phyloP scores from a whole-genome alignment of 1,140 invertebrate genomes.

The Bombyx mandarina region DNA sequence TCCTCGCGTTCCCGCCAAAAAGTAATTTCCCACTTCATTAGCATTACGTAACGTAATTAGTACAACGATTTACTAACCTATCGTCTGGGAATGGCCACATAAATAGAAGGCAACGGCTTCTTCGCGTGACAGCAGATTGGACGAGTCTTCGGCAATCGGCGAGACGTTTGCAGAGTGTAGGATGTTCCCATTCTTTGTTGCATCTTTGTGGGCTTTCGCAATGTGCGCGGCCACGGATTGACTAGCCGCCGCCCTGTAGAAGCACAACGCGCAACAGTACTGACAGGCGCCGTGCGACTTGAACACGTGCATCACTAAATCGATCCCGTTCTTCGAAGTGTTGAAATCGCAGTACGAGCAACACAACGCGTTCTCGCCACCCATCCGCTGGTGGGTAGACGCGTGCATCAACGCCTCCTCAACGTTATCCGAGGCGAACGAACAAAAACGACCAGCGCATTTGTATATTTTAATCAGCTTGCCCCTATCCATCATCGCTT shows the following conservation, averaged over 20 bases:
- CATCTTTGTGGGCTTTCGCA: conserved; percentile 21
- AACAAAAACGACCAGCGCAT: conserved; percentile 55
- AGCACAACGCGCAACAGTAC: conserved; percentile 43
- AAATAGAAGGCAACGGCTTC: conserved; percentile 40
- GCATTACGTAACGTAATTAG: too few species aligned
- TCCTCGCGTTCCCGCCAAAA: too few species aligned
- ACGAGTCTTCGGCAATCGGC: conserved; percentile 15
- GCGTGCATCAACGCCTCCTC: conserved; percentile 48
- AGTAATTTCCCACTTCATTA: too few species aligned
- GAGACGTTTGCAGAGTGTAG: conserved; percentile 17
- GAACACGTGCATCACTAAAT: conserved; percentile 58
- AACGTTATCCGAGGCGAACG: conserved; percentile 44
- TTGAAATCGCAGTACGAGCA: conserved; percentile 57
- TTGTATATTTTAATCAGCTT: conserved; percentile 52
- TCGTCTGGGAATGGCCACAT: conserved; percentile 13
- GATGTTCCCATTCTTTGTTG: conserved; percentile 11
- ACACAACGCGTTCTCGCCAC: conserved; percentile 38
- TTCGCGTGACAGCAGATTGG: conserved; percentile 34
- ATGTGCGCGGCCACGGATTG: conserved; percentile 45
- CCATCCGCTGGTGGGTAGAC: conserved; percentile 42
- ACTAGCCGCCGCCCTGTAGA: conserved; percentile 44
- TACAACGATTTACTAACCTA: too few species aligned
- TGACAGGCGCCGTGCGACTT: conserved; percentile 41
- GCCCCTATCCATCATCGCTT: conserved; percentile 39
- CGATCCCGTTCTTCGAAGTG: conserved; percentile 40